Evolutionary conservation across 2,113 vertebrate species (phyloP).

Genomic region (Chiloscyllium plagiosum): DNA sequence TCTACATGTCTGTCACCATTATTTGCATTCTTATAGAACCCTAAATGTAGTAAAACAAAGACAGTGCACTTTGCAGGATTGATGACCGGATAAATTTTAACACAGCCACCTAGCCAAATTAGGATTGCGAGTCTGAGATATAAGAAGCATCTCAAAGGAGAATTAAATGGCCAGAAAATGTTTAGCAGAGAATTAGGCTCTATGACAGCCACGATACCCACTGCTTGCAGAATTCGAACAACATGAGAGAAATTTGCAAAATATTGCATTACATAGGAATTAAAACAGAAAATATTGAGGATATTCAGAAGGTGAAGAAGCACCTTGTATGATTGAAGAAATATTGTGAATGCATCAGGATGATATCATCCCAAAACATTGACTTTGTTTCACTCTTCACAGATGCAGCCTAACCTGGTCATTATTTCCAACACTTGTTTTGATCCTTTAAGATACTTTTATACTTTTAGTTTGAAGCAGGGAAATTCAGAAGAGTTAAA

Average conservation of each 20-base stretch:
- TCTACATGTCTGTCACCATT: not conserved
- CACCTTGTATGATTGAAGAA: not conserved
- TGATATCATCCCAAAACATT: no score
- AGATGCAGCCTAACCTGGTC: not conserved
- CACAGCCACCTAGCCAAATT: no score
- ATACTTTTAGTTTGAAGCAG: not conserved
- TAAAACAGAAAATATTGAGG: not conserved
- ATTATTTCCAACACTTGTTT: not conserved
- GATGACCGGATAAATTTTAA: not conserved
- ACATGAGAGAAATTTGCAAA: not conserved
- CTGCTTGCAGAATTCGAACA: not conserved
- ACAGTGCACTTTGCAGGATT: not conserved
- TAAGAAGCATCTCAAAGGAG: not conserved
- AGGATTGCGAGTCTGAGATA: not conserved
- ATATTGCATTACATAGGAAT: not conserved
- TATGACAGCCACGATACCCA: not conserved
- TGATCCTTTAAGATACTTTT: no score
- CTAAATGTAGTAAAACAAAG: not conserved
- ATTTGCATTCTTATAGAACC: not conserved
- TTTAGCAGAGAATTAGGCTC: not conserved
- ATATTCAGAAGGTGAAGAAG: not conserved
- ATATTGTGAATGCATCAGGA: not conserved
- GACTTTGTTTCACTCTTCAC: no score
- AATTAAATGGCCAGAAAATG: not conserved
- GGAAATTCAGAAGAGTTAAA: not conserved